Percentiles rank a stretch among this genome's conserved stretches.
Evolutionary conservation across 2,113 vertebrate species (phyloP).

Genomic region (Microtus pennsylvanicus): DNA sequence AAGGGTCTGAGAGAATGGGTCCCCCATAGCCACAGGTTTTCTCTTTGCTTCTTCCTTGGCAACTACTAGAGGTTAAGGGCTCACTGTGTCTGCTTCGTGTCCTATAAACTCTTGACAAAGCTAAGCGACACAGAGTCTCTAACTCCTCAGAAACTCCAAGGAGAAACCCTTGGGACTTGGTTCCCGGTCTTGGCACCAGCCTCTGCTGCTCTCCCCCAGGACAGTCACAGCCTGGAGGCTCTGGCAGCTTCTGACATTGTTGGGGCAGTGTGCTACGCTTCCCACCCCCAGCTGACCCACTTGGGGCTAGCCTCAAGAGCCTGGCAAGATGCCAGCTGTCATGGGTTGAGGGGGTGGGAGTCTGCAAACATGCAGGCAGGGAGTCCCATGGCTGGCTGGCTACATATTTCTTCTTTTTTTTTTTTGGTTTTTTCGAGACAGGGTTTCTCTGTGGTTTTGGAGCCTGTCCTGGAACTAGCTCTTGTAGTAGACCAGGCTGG

Average conservation of each 20-base stretch:
- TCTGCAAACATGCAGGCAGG: not conserved
- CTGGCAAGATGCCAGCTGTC: not conserved
- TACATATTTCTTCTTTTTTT: too few relatives aligned
- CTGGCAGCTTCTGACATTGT: not conserved
- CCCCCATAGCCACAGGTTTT: not conserved
- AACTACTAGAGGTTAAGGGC: not conserved
- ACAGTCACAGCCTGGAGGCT: not conserved
- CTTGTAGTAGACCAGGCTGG: too few relatives aligned
- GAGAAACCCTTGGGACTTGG: not conserved
- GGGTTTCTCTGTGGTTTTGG: too few relatives aligned
- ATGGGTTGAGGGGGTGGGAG: accelerated
- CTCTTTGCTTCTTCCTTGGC: not conserved
- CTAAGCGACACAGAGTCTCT: not conserved
- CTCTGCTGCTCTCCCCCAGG: accelerated
- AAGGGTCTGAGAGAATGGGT: not conserved
- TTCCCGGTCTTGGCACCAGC: not conserved
- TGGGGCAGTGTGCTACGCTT: not conserved
- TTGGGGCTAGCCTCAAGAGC: not conserved
- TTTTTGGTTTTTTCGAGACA: too few relatives aligned
- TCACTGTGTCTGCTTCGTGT: accelerated
- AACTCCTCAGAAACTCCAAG: not conserved
- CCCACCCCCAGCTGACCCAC: not conserved
- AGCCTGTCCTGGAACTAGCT: too few relatives aligned
- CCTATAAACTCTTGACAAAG: not conserved
- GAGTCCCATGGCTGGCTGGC: not conserved